Percentiles rank a stretch among this genome's conserved stretches.
phyloP scores from a whole-genome alignment of 2,797 vertebrate genomes.

The Pampus argenteus region DNA sequence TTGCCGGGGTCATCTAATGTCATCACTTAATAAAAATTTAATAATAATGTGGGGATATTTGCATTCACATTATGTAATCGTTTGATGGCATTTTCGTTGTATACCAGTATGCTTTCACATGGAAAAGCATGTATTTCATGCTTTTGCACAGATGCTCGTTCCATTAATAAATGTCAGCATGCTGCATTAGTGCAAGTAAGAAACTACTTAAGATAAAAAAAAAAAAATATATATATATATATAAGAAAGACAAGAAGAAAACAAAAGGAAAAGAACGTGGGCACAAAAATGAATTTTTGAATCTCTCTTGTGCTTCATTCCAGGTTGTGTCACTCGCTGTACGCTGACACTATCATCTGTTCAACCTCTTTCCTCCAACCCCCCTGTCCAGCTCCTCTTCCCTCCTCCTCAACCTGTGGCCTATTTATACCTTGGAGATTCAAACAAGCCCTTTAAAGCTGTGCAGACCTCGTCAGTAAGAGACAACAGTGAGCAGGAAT shows the following conservation, averaged over 20 bases:
- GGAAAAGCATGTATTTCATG: not conserved
- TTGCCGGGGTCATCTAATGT: no score
- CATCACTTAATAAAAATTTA: not conserved
- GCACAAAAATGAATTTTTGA: not conserved
- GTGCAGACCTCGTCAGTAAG: conserved; percentile 50
- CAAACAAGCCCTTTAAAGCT: conserved; percentile 63
- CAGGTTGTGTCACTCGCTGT: conserved; percentile 50
- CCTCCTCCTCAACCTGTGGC: conserved; percentile 69
- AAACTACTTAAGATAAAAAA: not conserved
- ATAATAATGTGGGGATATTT: no score
- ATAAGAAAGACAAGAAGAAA: no score
- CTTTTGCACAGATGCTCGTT: not conserved
- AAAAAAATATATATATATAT: not conserved
- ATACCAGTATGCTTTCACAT: not conserved
- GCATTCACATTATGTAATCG: not conserved
- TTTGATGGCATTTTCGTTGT: not conserved
- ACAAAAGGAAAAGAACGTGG: not conserved
- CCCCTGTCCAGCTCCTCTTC: conserved; percentile 31
- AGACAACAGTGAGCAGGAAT: conserved; percentile 49
- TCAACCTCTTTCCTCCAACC: conserved; percentile 51
- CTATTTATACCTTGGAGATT: conserved; percentile 78
- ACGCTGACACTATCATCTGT: conserved; percentile 73
- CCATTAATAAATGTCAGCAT: not conserved
- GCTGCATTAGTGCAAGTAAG: not conserved
- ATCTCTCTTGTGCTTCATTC: conserved; percentile 46